These are phyloP conservation scores for Avahi laniger DNA, from an alignment of 2,797 vertebrate species.

Conservation along the genomic window DNA sequence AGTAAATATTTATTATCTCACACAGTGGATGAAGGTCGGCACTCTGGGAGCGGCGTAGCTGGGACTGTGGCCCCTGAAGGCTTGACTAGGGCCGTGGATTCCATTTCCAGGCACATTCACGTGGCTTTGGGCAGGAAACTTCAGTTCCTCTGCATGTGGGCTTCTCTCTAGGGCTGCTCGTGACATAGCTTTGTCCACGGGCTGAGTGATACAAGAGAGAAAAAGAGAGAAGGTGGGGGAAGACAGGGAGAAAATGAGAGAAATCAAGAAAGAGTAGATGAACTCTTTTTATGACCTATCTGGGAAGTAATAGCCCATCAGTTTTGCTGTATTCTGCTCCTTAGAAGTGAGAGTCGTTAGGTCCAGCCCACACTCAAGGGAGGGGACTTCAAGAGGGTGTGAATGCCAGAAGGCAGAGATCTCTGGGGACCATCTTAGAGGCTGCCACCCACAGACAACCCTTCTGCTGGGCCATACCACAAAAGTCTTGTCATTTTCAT, in stretches of 20 bases:
- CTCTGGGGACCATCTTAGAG: background rate
- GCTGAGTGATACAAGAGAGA: background rate
- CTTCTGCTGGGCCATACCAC: background rate
- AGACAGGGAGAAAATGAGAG: background rate
- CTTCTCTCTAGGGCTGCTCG: background rate
- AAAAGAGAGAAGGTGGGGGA: background rate
- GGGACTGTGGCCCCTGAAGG: background rate
- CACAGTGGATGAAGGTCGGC: background rate
- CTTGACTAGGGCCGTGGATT: too few species aligned
- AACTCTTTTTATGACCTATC: background rate
- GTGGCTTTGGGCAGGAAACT: background rate
- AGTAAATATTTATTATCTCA: background rate
- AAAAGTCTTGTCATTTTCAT: background rate
- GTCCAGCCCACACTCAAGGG: background rate
- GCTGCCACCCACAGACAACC: background rate
- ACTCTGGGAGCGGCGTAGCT: too few species aligned
- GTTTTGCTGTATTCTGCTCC: background rate
- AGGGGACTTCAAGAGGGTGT: background rate
- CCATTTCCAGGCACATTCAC: background rate
- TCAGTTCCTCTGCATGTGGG: background rate
- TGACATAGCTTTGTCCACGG: background rate
- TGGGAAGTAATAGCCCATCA: background rate
- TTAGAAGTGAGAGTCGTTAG: background rate
- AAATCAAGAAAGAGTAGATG: background rate
- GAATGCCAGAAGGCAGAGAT: background rate